Percentiles rank a stretch among this genome's conserved stretches.
phyloP scores from a whole-genome alignment of 2,113 vertebrate species.

The Bufo bufo region DNA sequence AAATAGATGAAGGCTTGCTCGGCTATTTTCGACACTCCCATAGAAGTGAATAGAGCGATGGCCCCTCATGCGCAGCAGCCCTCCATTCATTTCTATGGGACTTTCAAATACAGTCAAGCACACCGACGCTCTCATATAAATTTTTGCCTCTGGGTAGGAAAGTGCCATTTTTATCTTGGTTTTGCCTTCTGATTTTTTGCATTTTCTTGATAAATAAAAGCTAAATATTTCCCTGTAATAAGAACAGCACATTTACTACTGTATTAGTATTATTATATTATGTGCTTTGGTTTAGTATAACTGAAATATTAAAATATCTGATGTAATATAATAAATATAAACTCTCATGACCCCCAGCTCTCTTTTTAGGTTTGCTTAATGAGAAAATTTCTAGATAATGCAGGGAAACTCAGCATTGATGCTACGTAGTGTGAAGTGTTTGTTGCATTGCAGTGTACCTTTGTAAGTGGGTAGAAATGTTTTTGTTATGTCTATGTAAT shows the following conservation, averaged over 20 bases:
- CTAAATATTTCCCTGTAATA: neutral
- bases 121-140: no score
- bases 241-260: neutral
- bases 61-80: no score
- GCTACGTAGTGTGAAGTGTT: neutral
- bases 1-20: no score
- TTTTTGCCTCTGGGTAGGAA: no score
- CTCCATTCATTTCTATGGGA: no score
- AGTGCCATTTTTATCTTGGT: no score
- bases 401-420: neutral
- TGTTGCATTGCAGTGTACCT: neutral
- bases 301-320: neutral
- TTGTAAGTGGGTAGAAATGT: neutral
- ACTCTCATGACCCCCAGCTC: neutral
- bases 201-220: neutral
- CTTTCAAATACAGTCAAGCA: no score
- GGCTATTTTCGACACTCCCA: no score
- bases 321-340: neutral
- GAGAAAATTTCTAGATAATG: slow-evolving; percentile 8
- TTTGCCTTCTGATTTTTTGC: no score
- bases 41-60: no score
- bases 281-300: neutral
- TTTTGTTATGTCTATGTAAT: neutral
- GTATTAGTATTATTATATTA: neutral
- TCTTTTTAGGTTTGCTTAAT: slow-evolving; percentile 25